Evolutionary conservation across 2,113 vertebrate genomes (phyloP).

Genomic region (Pipra filicauda): DNA sequence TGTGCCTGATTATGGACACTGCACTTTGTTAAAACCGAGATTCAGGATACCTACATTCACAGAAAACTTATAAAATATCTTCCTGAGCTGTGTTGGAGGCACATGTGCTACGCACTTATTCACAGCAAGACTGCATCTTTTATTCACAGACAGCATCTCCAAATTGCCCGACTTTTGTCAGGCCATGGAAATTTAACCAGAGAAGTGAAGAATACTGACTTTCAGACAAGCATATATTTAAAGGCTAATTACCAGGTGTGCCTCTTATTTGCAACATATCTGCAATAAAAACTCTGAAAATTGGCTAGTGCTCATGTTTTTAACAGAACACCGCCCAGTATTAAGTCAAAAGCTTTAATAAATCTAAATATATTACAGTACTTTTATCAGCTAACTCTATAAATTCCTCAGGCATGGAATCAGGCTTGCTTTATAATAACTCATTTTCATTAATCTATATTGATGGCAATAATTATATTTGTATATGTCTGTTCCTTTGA

Average conservation of each 20-base stretch:
- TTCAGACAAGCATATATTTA: neutral
- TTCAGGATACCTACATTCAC: neutral
- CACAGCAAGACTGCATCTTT: neutral
- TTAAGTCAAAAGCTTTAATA: neutral
- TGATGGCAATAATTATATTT: conserved; percentile 13
- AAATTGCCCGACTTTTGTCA: neutral
- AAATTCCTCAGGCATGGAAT: neutral
- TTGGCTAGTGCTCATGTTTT: neutral
- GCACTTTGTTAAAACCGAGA: neutral
- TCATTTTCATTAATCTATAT: neutral
- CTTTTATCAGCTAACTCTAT: neutral
- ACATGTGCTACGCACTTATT: neutral
- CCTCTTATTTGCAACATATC: neutral
- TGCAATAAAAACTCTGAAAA: neutral
- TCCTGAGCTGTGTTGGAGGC: neutral
- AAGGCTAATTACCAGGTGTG: neutral
- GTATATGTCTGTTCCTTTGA: conserved; percentile 12
- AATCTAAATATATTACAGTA: neutral
- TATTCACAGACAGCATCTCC: neutral
- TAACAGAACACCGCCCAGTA: neutral
- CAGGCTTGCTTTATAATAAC: neutral
- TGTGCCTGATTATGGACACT: neutral
- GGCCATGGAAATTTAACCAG: neutral
- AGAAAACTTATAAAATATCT: neutral
- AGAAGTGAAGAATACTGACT: neutral